Base-by-base conservation (phyloP, 2,888 invertebrate genomes). In the Caenorhabditis auriculariae region DNA sequence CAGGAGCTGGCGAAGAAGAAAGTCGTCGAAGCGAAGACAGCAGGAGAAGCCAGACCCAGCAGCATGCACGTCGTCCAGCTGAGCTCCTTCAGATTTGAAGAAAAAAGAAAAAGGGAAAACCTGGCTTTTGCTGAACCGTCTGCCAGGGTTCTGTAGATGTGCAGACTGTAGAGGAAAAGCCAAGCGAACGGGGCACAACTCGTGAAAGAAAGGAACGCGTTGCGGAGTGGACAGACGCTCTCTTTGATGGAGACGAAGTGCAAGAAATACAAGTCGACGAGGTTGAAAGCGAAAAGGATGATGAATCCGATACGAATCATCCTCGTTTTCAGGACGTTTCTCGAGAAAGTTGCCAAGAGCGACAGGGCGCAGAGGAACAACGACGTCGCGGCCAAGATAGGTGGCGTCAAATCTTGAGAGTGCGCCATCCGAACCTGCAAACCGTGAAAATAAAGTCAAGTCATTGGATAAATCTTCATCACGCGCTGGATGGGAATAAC, bases 161-260 rank as follows among this genome's bases (percentile, higher is more conserved):
- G 68, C 6, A 72, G 59, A 4, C 69, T 61, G 52, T 74, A 76
- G 28, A 78, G 58, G 67, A 79, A 76, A n/a, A 76, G 62, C 77
- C 78, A 79, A 3, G 73, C 66, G 47, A 77, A 79, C 15, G 75
- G 66, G 28, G 74, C 58, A 4, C 60, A 65, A 3, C 70, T 63
- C n/a, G 66, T 60, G 52, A 76, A 68, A 17, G 75, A 69, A 24
- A 78, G 64, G 38, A 77, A 54, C 15, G 78, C 72, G 27, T 76
- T 77, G 19, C 78, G 66, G 6, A 72, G 68, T 0, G 74, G 69
- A 48, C 78, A 78, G 51, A 74, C 74, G 27, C 74, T 56, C 66
- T 75, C 56, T 42, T 67, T 24, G 24, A 45, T 23, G 24, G 23
- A 37, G 35, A 39, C 37, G 38, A 35, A 21, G 5, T 72, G 74